phyloP scores from a whole-genome alignment of 53 echinoderm and acorn worm species.

The Antedon mediterranea region DNA sequence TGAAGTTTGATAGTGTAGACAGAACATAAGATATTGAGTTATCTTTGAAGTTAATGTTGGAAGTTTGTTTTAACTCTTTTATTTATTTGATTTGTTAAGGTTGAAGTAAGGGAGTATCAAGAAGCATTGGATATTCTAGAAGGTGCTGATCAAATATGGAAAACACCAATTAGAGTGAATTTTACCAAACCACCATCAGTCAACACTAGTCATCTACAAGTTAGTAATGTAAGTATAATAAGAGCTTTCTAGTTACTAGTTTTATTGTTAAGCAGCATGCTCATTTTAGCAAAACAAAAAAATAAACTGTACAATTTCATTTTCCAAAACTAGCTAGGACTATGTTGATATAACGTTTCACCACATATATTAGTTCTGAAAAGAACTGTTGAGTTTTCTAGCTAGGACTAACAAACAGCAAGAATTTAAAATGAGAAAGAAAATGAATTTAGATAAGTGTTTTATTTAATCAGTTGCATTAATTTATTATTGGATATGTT shows the following conservation, averaged over 20 bases:
- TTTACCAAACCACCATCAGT: neutral
- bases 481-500: neutral
- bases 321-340: no score
- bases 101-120: slow-evolving; percentile 70
- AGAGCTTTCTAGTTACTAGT: neutral
- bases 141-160: slow-evolving; percentile 40
- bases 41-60: no score
- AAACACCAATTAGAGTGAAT: slow-evolving; percentile 19
- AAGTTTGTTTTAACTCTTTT: no score
- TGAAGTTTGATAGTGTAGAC: no score
- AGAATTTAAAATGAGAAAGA: no score
- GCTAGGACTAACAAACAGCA: no score
- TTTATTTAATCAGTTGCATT: neutral
- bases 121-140: slow-evolving; percentile 76
- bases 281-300: neutral
- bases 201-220: neutral
- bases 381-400: no score
- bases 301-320: neutral
- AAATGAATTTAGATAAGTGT: neutral
- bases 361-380: no score
- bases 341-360: no score
- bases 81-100: slow-evolving; percentile 19
- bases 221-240: neutral
- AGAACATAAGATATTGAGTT: no score
- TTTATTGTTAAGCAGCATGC: neutral